Evolutionary conservation across 2,113 vertebrate species (phyloP).

Genomic region (Psittacus erithacus): DNA sequence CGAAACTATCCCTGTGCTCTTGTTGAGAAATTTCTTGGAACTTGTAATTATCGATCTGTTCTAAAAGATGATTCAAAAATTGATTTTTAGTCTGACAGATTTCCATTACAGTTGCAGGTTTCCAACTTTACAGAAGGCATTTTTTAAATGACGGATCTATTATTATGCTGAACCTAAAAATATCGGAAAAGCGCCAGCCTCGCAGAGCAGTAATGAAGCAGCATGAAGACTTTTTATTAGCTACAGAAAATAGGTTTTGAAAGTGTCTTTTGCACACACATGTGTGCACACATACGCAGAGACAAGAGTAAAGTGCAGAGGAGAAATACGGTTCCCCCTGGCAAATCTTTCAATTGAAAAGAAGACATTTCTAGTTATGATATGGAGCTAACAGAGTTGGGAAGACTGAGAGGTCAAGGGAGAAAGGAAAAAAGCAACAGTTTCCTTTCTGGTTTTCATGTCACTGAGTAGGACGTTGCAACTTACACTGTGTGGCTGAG

Average conservation of each 20-base stretch:
- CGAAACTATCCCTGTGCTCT: background rate
- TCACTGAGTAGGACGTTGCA: background rate
- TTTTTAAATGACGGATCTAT: background rate
- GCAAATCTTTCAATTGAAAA: background rate
- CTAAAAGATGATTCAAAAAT: background rate
- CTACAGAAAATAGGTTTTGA: constrained; percentile 1
- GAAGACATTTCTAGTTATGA: background rate
- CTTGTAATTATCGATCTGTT: background rate
- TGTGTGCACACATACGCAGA: background rate
- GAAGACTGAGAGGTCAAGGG: background rate
- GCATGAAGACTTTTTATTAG: constrained; percentile 13
- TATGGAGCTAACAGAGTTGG: background rate
- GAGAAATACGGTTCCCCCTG: background rate
- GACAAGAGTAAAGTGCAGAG: background rate
- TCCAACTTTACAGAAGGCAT: background rate
- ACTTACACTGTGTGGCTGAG: background rate
- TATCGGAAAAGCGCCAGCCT: background rate
- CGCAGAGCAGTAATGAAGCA: background rate
- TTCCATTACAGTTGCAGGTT: background rate
- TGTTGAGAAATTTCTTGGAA: background rate
- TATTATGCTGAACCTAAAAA: constrained; percentile 32
- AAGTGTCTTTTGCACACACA: background rate
- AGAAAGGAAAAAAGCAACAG: rapidly evolving
- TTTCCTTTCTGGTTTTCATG: background rate
- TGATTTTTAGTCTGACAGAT: background rate